Evolutionary conservation across 2,113 vertebrate genomes (phyloP), one percentile per base, ranked within the genome.

Genomic region (Carassius auratus): DNA sequence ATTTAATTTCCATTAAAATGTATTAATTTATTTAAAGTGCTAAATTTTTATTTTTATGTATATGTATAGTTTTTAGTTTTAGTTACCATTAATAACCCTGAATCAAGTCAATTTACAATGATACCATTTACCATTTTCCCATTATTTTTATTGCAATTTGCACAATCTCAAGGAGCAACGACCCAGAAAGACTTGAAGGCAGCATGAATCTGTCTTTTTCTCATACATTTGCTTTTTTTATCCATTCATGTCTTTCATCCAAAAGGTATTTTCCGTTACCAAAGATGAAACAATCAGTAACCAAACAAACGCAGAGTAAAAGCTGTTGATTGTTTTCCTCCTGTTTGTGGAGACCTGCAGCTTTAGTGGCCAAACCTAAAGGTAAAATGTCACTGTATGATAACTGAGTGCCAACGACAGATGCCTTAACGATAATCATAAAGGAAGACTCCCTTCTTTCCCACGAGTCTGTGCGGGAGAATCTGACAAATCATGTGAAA

Each of bases 391-490:
- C 94, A 95, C 93, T 94, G 94, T 93, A 96, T 93, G 92, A 95
- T 83, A 73, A 68, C 93, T 78, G 92, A 92, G 96, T 99, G 97
- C 97, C 97, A 99, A 98, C 96, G 96, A 96, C 93, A 95, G 95
- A 97, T 98, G 97, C 97, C 97, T 99, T 97, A 96, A 97, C 71
- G 91, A 92, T 93, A 92, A 96, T 94, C 95, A 95, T 92, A 92
- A 94, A 95, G 93, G 93, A 33, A 19, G 26, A 77, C 79, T 52
- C 75, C 50, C 76, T 57, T 45, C 15, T 87, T 84, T 79, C 88
- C 55, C 80, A 81, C 38, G 84, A 84, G 71, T 84, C 81, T 81
- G 77, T 76, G 80, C 21, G 86, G 23, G 90, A 88, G 90, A 91
- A 92, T 91, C 88, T 68, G 84, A 90, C 89, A 86, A 89, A 90